A percentile compares a stretch with the other conserved stretches of the same genome.
phyloP scores from a whole-genome alignment of 1,140 invertebrate genomes.

The Asbolus verrucosus region DNA sequence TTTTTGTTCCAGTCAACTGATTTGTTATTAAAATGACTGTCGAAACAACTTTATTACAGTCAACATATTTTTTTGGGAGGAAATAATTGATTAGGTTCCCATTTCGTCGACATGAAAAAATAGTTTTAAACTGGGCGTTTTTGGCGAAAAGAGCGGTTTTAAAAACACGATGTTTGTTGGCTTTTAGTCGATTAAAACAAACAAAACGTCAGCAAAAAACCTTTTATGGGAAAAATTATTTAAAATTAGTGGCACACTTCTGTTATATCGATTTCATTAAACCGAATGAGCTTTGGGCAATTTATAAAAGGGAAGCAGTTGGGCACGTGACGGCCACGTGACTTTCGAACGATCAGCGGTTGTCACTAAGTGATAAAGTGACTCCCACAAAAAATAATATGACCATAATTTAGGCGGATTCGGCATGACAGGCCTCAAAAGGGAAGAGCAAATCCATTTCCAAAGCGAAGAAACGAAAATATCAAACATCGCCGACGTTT shows the following conservation, averaged over 20 bases:
- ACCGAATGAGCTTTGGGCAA: slow-evolving; percentile 19
- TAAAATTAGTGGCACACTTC: slow-evolving; percentile 2
- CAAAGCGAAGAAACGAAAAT: background rate
- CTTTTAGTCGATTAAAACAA: too few species aligned
- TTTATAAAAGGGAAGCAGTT: slow-evolving; percentile 10
- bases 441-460: slow-evolving; percentile 24
- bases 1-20: too few species aligned
- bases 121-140: too few species aligned
- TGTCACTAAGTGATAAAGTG: slow-evolving; percentile 46
- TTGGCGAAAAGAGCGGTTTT: too few species aligned
- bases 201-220: background rate
- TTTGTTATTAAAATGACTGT: too few species aligned
- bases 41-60: too few species aligned
- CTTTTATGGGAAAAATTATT: background rate
- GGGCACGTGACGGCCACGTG: slow-evolving; percentile 46
- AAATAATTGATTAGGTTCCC: too few species aligned
- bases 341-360: slow-evolving; percentile 14
- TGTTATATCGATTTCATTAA: slow-evolving; percentile 28
- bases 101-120: too few species aligned
- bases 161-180: too few species aligned
- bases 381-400: slow-evolving; percentile 24
- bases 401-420: slow-evolving; percentile 22
- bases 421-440: slow-evolving; percentile 21
- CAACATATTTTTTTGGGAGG: too few species aligned
- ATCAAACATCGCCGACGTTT: background rate